Base-by-base conservation (phyloP, 2,797 vertebrate genomes). In the Eulemur albifrons region DNA sequence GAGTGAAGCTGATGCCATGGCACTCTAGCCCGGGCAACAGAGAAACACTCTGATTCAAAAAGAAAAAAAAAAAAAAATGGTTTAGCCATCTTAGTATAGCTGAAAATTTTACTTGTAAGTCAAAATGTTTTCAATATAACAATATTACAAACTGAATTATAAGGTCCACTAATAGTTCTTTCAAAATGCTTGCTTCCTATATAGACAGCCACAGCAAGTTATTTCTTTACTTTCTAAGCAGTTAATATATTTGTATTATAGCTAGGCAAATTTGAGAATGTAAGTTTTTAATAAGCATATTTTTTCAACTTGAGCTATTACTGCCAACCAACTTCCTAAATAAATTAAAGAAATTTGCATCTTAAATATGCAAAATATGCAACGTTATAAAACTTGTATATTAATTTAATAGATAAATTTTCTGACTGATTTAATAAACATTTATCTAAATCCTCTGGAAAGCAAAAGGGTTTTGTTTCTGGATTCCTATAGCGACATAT, bases 251-350 rank as follows among this genome's bases (percentile, higher is more conserved):
- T 65, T 65, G n/a, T 76, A 88, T 18, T 83, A 4, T 79, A 85
- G 79, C 2, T 43, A 76, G 54, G 25, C 25, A 75, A 83, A 96
- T 83, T 77, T 81, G 45, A n/a, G 35, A 75, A 81, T 25, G 1
- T 75, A 89, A 76, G 17, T 72, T 95, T 93, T 94, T 70, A 94
- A 35, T 72, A 85, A 75, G n/a, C 23, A 45, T 38, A 63, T 89
- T 54, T 45, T 61, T 65, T 84, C 32, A 81, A 92, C 7, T 75
- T 90, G 35, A 86, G 27, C 59, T 90, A 94, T 79, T 93, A 69
- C n/a, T 88, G 80, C 86, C 67, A 91, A 94, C 13, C 54, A 84
- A 93, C 38, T 73, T 75, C 75, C 63, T 38, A 38, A 38, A 38
- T 90, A 94, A 88, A 88, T 77, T 77, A 83, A 69, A 72, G 90